Base-by-base conservation (phyloP, 2,113 vertebrate genomes). In the Rhagologus leucostigma region DNA sequence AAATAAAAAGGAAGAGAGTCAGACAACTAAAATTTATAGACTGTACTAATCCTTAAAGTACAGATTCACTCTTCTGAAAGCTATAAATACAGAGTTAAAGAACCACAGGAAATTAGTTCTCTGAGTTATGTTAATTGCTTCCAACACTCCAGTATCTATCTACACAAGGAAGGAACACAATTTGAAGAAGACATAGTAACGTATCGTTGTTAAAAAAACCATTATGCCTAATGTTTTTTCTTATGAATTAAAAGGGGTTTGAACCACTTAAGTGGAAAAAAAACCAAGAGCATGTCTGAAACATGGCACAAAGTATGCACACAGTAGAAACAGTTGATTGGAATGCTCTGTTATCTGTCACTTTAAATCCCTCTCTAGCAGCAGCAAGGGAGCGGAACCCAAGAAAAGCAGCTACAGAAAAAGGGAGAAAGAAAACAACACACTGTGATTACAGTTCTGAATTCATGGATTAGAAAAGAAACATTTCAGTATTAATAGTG, bases 111-210 rank as follows among this genome's bases (percentile, higher is more conserved):
- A 96, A 97, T 96, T 95, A 95, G 91, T 85, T 96, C 81, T 93
- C 93, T 94, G 89, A 96, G 89, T 96, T 96, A 96, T 94, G 95
- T 92, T 97, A 97, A 97, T 97, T 95, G 81, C 95, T 97, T 85
- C 74, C 84, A 90, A 84, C 87, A 84, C 87, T 92, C 68, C 65
- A 77, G 50, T 94, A 86, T 95, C 89, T 96, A 63, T 93, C 93
- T 96, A 76, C 84, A 95, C 47, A 93, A 81, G 67, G 62, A 94
- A 87, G 39, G 47, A 92, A 77, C 9, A 84, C 33, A 89, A 90
- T 93, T 93, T 94, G 74, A 94, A 94, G 71, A 86, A 60, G 74
- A 92, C 90, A 87, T 94, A 69, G 77, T 94, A 96, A 94, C 57
- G 78, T 81, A 96, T 81, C 64, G 77, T 67, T n/a, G 55, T 81